Evolutionary conservation across 2,888 invertebrate genomes (phyloP).

Genomic region (Andrena praecox): DNA sequence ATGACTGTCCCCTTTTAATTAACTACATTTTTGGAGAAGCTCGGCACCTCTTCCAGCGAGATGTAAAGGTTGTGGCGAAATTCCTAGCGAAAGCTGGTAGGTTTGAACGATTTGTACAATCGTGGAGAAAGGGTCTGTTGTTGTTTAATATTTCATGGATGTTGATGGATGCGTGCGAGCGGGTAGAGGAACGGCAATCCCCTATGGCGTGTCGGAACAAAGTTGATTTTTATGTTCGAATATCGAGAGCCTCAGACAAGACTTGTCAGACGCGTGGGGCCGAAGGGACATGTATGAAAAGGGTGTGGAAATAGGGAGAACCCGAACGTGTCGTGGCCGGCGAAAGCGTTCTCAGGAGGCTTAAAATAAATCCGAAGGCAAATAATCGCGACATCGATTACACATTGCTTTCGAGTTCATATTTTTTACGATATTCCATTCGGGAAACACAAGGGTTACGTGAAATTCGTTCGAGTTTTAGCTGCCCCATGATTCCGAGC

Average conservation of each 20-base stretch:
- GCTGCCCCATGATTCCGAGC: too few species aligned
- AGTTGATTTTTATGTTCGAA: constrained; percentile 76
- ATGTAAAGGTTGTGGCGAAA: background rate
- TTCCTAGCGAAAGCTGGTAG: background rate
- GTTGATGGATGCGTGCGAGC: constrained; percentile 66
- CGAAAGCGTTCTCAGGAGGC: constrained; percentile 68
- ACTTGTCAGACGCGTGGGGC: constrained; percentile 57
- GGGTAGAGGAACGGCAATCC: constrained; percentile 40
- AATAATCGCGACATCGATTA: constrained; percentile 41
- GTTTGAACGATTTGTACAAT: constrained; percentile 15
- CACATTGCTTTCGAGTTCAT: background rate
- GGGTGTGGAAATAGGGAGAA: constrained; percentile 64
- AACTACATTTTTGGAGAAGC: background rate
- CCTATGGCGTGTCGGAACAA: constrained; percentile 67
- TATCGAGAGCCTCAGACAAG: constrained; percentile 69
- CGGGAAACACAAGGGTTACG: background rate
- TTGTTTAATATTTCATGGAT: constrained; percentile 63
- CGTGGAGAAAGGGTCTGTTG: constrained; percentile 11
- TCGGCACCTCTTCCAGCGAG: too few species aligned
- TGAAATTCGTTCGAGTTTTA: too few species aligned
- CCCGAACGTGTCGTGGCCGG: constrained; percentile 53
- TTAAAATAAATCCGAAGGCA: constrained; percentile 54
- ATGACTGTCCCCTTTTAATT: background rate
- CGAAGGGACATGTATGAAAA: constrained; percentile 67
- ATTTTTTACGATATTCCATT: background rate